These are phyloP conservation scores for Sesamia inferens DNA, from an alignment of 2,888 invertebrate species.

Conservation along the genomic window DNA sequence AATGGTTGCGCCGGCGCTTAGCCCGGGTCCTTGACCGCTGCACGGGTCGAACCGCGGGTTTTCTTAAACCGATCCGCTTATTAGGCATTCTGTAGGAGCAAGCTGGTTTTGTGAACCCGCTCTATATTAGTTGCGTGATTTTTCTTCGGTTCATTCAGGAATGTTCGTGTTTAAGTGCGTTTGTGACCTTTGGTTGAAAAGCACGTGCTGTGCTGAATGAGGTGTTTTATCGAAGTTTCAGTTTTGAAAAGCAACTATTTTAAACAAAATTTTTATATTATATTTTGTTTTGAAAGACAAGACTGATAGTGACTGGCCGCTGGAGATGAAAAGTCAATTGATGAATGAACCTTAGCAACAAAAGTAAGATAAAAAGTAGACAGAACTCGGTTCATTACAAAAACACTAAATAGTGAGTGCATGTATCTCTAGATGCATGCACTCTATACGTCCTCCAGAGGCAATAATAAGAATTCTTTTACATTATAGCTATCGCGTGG, in stretches of 20 bases:
- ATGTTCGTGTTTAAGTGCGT: conserved; percentile 42
- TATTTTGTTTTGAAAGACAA: conserved; percentile 6
- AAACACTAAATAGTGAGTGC: conserved; percentile 20
- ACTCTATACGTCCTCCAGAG: conserved; percentile 39
- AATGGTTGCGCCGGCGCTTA: conserved; percentile 86
- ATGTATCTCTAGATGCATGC: conserved; percentile 29
- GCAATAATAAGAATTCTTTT: conserved; percentile 36
- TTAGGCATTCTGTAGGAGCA: conserved; percentile 82
- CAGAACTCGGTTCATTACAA: background rate
- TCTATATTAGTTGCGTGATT: conserved; percentile 73
- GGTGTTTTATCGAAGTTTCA: conserved; percentile 7
- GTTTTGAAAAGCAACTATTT: background rate
- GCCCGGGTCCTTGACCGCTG: conserved; percentile 80
- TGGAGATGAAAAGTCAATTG: background rate
- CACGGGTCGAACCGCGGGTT: conserved; percentile 85
- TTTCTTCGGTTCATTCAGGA: conserved; percentile 51
- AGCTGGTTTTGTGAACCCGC: conserved; percentile 71
- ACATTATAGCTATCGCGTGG: conserved; percentile 51
- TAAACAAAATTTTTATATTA: background rate
- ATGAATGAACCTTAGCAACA: conserved; percentile 16
- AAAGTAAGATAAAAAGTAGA: conserved; percentile 10
- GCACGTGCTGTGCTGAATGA: conserved; percentile 27
- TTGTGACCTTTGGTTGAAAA: conserved; percentile 36
- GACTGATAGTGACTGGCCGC: background rate
- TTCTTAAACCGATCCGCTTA: conserved; percentile 88